Evolutionary conservation across 2,888 invertebrate species (phyloP).

Genomic region (Eupsilia transversa): DNA sequence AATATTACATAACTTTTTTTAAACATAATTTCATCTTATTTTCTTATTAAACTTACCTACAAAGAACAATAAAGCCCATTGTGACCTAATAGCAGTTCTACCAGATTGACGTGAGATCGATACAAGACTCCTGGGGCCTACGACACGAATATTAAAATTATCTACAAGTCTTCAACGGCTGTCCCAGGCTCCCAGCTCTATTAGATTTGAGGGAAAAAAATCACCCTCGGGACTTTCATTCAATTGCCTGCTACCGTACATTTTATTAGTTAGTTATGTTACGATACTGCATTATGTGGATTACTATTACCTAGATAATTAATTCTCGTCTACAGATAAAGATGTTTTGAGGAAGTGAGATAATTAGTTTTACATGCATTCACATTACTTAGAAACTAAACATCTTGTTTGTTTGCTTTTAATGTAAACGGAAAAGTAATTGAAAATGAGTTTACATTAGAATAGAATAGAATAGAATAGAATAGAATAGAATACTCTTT

Average conservation of each 20-base stretch:
- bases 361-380: slow-evolving; percentile 4
- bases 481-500: too few species aligned
- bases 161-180: slow-evolving; percentile 77
- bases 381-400: background rate
- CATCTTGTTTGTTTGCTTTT: background rate
- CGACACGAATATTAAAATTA: slow-evolving; percentile 88
- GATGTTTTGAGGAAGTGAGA: background rate
- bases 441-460: background rate
- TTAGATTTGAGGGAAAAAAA: slow-evolving; percentile 81
- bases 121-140: slow-evolving; percentile 75
- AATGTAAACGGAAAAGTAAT: slow-evolving; percentile 3
- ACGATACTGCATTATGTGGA: slow-evolving; percentile 43
- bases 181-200: slow-evolving; percentile 76
- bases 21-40: background rate
- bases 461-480: too few species aligned
- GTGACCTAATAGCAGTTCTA: slow-evolving; percentile 76
- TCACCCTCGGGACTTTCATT: slow-evolving; percentile 83
- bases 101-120: slow-evolving; percentile 75
- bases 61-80: slow-evolving; percentile 43
- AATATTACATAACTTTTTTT: too few species aligned
- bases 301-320: slow-evolving; percentile 37
- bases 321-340: slow-evolving; percentile 9
- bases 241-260: slow-evolving; percentile 81
- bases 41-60: slow-evolving; percentile 2
- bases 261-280: slow-evolving; percentile 72